A percentile compares a stretch with the other conserved stretches of the same genome.
These are phyloP conservation scores for Copidosoma aretas DNA, from an alignment of 2,888 invertebrate species.

Conservation along the genomic window DNA sequence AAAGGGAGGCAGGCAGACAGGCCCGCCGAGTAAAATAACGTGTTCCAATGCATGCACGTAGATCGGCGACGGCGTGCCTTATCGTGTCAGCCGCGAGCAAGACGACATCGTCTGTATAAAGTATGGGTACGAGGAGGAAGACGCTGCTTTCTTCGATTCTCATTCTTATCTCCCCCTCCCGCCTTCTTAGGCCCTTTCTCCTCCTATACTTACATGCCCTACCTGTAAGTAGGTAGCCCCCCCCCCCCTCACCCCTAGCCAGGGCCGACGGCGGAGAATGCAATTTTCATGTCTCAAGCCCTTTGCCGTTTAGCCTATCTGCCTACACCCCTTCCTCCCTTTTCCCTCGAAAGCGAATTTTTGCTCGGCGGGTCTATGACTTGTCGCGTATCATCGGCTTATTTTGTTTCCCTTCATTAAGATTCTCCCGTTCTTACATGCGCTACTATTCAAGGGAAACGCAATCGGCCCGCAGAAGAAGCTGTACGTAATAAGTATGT, in stretches of 20 bases:
- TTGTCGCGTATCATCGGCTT: not conserved
- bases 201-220: too few relatives aligned
- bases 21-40: constrained; percentile 37
- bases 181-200: too few relatives aligned
- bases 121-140: not conserved
- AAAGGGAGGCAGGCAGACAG: not conserved
- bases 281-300: constrained; percentile 37
- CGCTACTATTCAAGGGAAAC: too few relatives aligned
- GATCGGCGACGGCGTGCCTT: constrained; percentile 37
- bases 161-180: not conserved
- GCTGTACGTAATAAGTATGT: too few relatives aligned
- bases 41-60: constrained; percentile 11
- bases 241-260: too few relatives aligned
- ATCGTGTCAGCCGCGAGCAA: constrained; percentile 38
- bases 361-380: constrained; percentile 12
- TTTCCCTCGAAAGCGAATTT: not conserved
- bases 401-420: too few relatives aligned
- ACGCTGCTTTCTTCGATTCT: constrained; percentile 35
- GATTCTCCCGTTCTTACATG: too few relatives aligned
- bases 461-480: too few relatives aligned
- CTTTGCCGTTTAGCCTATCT: constrained; percentile 13
- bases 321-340: not conserved
- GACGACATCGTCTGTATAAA: too few relatives aligned
- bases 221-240: too few relatives aligned
- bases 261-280: constrained; percentile 12